Evolutionary conservation across 2,888 invertebrate species (phyloP), one percentile per base, ranked within the genome.

Genomic region (Marasmarcha lunaedactyla): DNA sequence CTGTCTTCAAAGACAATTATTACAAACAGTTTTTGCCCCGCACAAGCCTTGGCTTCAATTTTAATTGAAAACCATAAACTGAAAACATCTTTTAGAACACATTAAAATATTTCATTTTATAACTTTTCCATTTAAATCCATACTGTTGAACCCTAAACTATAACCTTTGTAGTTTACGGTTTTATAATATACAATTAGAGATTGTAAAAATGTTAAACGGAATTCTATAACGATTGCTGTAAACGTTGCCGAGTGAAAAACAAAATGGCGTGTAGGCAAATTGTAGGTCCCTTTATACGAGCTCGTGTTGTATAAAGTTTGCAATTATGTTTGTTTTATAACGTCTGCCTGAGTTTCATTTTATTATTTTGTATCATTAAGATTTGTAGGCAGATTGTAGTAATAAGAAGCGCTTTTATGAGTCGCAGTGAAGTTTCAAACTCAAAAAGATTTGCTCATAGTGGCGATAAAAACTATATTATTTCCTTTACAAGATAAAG

Each of bases 101-200:
- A 20, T 5, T 20, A 20, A 30, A 30, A 30, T 30, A 30, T 30
- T 30, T 4, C n/a, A 30, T 47, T 52, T 54, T 51, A 55, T 52
- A 43, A 46, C 45, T 49, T 45, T 48, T 45, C 49, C 48, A 45
- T 50, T 51, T 55, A 56, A 49, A 56, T 55, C 55, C 56, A 57
- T 55, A 51, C 48, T 45, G 46, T 39, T 14, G 14, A 36, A 37
- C 42, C 48, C 40, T 35, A 40, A 40, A 42, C 61, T 55, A 57
- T 64, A 61, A 61, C 59, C 47, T 42, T 46, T 51, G 48, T 51
- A 55, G 57, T 71, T 71, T 68, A 63, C 61, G 57, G 52, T 64
- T 76, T 77, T 79, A 79, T 73, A 79, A 74, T 71, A 65, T 68
- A 60, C 73, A 81, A 84, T 84, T 83, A 83, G 54, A 61, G 76